These are phyloP conservation scores for Gymnoscelis rufifasciata DNA, from an alignment of 2,888 invertebrate species.

Conservation along the genomic window DNA sequence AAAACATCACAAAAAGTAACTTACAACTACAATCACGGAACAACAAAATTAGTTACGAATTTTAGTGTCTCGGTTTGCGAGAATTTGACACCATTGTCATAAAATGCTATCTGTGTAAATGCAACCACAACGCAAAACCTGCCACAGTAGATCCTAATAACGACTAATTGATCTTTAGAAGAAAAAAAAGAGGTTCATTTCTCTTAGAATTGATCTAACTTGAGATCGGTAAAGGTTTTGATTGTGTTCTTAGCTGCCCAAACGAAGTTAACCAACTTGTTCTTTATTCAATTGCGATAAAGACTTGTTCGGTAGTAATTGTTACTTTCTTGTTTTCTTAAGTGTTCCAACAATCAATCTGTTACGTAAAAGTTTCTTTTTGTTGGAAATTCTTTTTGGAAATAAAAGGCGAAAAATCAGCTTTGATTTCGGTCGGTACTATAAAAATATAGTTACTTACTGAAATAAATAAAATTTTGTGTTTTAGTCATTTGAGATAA, in stretches of 20 bases:
- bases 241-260: neutral
- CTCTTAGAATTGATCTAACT: conserved; percentile 1
- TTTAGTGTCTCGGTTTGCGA: too few species aligned
- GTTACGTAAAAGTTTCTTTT: neutral
- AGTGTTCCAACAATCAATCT: conserved; percentile 1
- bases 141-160: neutral
- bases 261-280: neutral
- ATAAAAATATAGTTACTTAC: too few species aligned
- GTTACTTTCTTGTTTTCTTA: neutral
- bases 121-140: neutral
- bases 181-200: too few species aligned
- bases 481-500: too few species aligned
- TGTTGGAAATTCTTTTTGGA: neutral
- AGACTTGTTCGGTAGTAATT: neutral
- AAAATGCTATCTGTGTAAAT: neutral
- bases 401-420: too few species aligned
- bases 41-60: too few species aligned
- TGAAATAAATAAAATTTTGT: too few species aligned
- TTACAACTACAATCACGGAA: too few species aligned
- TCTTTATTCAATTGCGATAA: neutral
- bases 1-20: too few species aligned
- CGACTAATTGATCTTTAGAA: too few species aligned
- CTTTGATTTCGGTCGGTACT: too few species aligned
- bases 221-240: neutral
- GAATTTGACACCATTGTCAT: too few species aligned